Conservation (phyloP, 2,113 vertebrate genomes). For the Chionis minor region DNA sequence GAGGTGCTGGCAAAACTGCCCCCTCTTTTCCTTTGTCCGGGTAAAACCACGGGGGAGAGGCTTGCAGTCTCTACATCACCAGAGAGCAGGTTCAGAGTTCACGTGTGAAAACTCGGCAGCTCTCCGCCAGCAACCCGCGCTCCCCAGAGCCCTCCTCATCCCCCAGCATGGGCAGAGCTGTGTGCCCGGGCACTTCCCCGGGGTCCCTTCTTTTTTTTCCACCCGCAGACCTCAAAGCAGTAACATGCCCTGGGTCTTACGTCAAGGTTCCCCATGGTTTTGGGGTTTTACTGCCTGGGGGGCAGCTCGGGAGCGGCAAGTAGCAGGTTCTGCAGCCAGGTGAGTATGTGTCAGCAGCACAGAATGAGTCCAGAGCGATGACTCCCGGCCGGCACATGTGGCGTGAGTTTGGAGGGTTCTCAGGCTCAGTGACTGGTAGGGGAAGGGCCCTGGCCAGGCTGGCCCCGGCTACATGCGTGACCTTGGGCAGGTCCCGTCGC, state of each 20-base stretch:
- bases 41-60: background rate
- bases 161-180: fast-evolving
- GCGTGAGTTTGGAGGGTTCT: background rate
- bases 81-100: background rate
- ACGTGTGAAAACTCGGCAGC: fast-evolving
- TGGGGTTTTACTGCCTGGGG: background rate
- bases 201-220: background rate
- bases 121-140: fast-evolving
- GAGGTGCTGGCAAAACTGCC: fast-evolving
- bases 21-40: background rate
- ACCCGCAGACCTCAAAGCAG: background rate
- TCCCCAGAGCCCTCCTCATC: fast-evolving
- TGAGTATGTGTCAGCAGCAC: slow-evolving; percentile 7
- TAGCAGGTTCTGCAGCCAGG: background rate
- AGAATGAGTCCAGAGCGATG: fast-evolving
- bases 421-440: background rate
- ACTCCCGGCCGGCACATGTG: background rate
- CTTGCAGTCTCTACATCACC: background rate
- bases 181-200: fast-evolving
- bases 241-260: too few species aligned
- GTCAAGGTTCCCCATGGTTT: background rate
- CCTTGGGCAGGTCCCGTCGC: background rate
- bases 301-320: fast-evolving
- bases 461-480: background rate
- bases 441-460: background rate